phyloP scores from a whole-genome alignment of 2,113 vertebrate species.

The Leptocoma aspasia region DNA sequence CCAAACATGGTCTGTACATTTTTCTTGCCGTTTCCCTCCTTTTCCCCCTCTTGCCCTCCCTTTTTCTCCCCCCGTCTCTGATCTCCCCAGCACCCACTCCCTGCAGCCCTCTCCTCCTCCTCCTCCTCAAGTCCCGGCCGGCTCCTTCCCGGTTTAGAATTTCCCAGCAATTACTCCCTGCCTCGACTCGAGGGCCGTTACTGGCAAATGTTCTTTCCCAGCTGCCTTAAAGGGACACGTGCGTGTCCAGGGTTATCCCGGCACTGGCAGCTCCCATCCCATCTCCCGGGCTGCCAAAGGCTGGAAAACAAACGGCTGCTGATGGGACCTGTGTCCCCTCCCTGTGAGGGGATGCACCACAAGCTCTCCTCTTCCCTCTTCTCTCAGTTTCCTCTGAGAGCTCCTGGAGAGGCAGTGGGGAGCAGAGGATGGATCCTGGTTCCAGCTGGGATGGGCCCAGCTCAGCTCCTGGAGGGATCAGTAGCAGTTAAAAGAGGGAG shows the following conservation, averaged over 20 bases:
- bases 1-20: slow-evolving; percentile 54
- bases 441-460: neutral
- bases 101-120: neutral
- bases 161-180: slow-evolving; percentile 49
- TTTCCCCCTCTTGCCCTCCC: neutral
- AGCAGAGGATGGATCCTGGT: neutral
- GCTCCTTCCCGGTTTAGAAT: slow-evolving; percentile 19
- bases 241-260: neutral
- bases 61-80: neutral
- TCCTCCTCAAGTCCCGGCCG: neutral
- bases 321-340: fast-evolving
- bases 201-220: neutral
- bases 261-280: fast-evolving
- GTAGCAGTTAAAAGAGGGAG: neutral
- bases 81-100: neutral
- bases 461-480: neutral
- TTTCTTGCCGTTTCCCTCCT: slow-evolving; percentile 22
- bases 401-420: neutral
- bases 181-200: neutral
- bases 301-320: neutral
- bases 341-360: fast-evolving
- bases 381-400: slow-evolving; percentile 3
- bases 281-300: neutral
- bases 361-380: neutral
- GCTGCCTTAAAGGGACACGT: neutral